A percentile compares a stretch with the other conserved stretches of the same genome.
phyloP scores from a whole-genome alignment of 1,140 invertebrate species.

The Alviniconcha marisindica region DNA sequence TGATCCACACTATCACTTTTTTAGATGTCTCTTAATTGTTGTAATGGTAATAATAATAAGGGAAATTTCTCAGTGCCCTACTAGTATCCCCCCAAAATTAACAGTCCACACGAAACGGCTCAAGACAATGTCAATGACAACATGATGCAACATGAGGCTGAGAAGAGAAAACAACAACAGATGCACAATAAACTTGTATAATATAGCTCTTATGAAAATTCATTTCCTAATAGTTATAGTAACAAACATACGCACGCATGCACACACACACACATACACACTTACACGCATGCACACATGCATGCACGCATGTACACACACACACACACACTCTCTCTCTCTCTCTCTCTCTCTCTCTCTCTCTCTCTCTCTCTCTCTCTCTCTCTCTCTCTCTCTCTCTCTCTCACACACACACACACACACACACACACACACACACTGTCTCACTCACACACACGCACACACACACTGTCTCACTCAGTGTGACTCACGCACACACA shows the following conservation, averaged over 20 bases:
- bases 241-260: neutral
- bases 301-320: neutral
- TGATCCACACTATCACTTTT: no score
- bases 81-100: neutral
- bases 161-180: neutral
- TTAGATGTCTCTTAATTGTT: no score
- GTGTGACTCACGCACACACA: neutral
- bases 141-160: neutral
- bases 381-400: neutral
- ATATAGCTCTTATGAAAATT: neutral
- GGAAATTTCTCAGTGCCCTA: no score
- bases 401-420: neutral
- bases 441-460: neutral
- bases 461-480: constrained; percentile 6
- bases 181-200: neutral
- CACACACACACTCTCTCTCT: neutral
- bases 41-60: no score
- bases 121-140: neutral
- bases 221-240: neutral
- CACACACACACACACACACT: neutral
- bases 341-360: neutral
- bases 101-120: neutral
- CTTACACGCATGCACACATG: neutral
- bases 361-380: neutral
- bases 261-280: constrained; percentile 1